Base-by-base conservation (phyloP, 2,113 vertebrate species). In the Perca schrenkii region DNA sequence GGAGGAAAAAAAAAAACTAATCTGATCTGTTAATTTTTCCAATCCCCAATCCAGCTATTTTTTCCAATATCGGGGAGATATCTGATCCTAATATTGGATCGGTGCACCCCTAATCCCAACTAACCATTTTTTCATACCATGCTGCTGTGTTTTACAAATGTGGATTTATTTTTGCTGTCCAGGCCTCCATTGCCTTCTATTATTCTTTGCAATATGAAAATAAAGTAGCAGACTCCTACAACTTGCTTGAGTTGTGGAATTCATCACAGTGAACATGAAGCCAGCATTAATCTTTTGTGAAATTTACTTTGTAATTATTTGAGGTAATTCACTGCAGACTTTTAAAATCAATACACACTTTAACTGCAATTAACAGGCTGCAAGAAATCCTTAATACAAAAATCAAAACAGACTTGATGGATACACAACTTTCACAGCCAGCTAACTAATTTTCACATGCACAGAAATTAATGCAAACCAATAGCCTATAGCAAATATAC, bases 111-210 rank as follows among this genome's bases (percentile, higher is more conserved):
- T 28, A 28, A 34, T 34, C 31, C 31, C 31, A 58, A 28, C 56
- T 15, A 14, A 4, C 54, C 11, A 22, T 57, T 25, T 57, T 22
- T 57, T 34, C 15, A 61, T 4, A 34, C 16, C 16, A 61, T 61
- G 58, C 58, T 61, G 28, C 58, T 61, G 58, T 61, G 58, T 60
- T 60, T 60, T 60, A 60, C 54, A 57, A 25, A 14, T 25, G 13
- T 57, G 8, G 19, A n/a, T 54, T 22, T 14, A 28, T 57, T 25
- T 28, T 57, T 34, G 31, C 31, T 34, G 31, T 34, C 31, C 31
- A 34, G 4, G 31, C 31, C 5, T 15, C 34, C 61, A 3, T 3
- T 63, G 61, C 17, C 19, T 34, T 58, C 15, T 14, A 34, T 34
- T 22, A 34, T 34, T 28, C 22, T 64, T 21, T 4, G 22, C 43